phyloP scores from a whole-genome alignment of 2,888 invertebrate genomes.

The Tiliacea citrago region DNA sequence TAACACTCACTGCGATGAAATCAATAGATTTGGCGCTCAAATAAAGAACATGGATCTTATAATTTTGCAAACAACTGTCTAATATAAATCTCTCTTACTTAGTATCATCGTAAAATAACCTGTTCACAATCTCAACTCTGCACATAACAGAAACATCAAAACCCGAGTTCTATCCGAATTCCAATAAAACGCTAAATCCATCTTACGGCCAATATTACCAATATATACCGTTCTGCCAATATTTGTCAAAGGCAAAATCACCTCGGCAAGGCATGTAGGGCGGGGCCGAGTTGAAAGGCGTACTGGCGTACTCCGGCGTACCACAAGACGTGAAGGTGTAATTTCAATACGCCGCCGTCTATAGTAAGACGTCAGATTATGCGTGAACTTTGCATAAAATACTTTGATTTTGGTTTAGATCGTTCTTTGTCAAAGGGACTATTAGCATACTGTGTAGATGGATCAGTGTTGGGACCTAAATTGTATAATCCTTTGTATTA shows the following conservation, averaged over 20 bases:
- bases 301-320: constrained; percentile 49
- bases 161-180: constrained; percentile 65
- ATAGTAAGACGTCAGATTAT: constrained; percentile 55
- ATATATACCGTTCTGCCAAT: constrained; percentile 84
- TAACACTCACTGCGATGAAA: no score
- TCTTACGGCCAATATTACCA: constrained; percentile 74
- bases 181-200: constrained; percentile 77
- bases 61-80: background rate
- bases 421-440: constrained; percentile 43
- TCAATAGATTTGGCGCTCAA: background rate
- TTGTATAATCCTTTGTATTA: background rate
- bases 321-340: constrained; percentile 55
- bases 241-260: constrained; percentile 84
- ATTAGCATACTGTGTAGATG: constrained; percentile 53
- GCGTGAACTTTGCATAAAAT: constrained; percentile 65
- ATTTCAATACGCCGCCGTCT: constrained; percentile 49
- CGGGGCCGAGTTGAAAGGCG: constrained; percentile 51
- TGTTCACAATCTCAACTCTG: background rate
- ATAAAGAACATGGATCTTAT: no score
- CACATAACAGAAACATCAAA: constrained; percentile 48
- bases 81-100: background rate
- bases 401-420: constrained; percentile 56
- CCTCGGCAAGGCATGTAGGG: constrained; percentile 66
- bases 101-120: background rate
- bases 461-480: constrained; percentile 17